These are phyloP conservation scores for Pollenia labialis DNA, from an alignment of 2,888 invertebrate genomes.

Conservation along the genomic window DNA sequence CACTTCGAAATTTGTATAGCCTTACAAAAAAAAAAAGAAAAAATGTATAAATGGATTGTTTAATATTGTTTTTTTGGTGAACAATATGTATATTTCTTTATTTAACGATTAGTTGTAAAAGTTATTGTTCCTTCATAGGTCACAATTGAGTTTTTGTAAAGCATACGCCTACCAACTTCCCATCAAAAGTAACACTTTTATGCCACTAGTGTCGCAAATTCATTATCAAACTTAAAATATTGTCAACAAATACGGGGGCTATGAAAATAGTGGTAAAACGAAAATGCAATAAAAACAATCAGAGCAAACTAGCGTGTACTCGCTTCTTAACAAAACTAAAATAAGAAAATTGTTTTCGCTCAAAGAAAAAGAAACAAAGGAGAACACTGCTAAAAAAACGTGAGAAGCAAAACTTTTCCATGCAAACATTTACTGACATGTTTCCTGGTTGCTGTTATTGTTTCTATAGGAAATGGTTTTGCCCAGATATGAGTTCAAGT, in stretches of 20 bases:
- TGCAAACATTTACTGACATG: slow-evolving; percentile 72
- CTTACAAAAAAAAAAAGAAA: not conserved
- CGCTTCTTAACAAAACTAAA: slow-evolving; percentile 39
- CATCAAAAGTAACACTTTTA: not conserved
- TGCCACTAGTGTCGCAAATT: not conserved
- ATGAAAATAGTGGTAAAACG: slow-evolving; percentile 6
- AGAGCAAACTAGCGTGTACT: slow-evolving; percentile 49
- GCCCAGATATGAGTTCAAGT: slow-evolving; percentile 51
- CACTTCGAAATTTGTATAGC: slow-evolving; percentile 2
- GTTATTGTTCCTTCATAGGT: no score
- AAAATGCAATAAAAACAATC: slow-evolving; percentile 46
- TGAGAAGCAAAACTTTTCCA: slow-evolving; percentile 67
- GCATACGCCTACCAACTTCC: no score
- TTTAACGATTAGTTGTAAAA: no score
- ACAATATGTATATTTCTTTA: no score
- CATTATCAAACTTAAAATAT: slow-evolving; percentile 15
- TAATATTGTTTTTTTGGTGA: no score
- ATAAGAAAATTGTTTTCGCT: slow-evolving; percentile 32
- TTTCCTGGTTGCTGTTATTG: slow-evolving; percentile 57
- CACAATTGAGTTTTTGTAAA: no score
- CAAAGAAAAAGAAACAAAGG: slow-evolving; percentile 14
- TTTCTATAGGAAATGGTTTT: slow-evolving; percentile 25
- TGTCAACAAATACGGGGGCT: not conserved
- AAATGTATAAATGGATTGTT: no score
- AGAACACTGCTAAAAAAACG: slow-evolving; percentile 47